A percentile compares a stretch with the other conserved stretches of the same genome.
Evolutionary conservation across 2,888 invertebrate species (phyloP).

Genomic region (Drosophila gaucha): DNA sequence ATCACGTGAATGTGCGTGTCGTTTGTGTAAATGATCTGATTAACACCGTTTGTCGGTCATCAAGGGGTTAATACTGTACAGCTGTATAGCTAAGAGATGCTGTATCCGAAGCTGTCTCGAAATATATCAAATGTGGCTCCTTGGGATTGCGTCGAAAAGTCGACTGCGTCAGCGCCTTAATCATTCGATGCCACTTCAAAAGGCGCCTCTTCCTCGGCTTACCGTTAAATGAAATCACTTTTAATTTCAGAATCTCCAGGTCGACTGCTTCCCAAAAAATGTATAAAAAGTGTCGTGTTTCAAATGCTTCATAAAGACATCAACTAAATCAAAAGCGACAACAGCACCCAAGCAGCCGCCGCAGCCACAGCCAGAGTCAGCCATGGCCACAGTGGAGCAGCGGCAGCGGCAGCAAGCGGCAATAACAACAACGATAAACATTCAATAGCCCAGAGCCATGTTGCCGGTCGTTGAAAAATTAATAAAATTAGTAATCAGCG

Average conservation of each 20-base stretch:
- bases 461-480: constrained; percentile 74
- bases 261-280: constrained; percentile 47
- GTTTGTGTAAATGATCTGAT: constrained; percentile 68
- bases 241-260: constrained; percentile 66
- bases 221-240: constrained; percentile 81
- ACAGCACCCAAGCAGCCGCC: constrained; percentile 63
- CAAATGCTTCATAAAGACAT: constrained; percentile 81
- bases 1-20: constrained; percentile 55
- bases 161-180: constrained; percentile 16
- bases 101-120: background rate
- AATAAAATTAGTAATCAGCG: constrained; percentile 80
- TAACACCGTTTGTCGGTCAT: constrained; percentile 65
- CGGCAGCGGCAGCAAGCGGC: constrained; percentile 37
- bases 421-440: constrained; percentile 36
- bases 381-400: constrained; percentile 35
- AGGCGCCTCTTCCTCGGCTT: constrained; percentile 71
- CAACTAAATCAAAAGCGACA: constrained; percentile 81
- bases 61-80: constrained; percentile 66
- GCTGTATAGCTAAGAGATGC: constrained; percentile 7
- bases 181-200: constrained; percentile 77
- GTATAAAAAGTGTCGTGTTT: constrained; percentile 73
- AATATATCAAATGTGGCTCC: constrained; percentile 18
- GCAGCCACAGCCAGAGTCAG: constrained; percentile 13
- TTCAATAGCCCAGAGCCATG: constrained; percentile 46
- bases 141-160: constrained; percentile 1